phyloP scores from a whole-genome alignment of 2,113 vertebrate genomes.

The Rhagologus leucostigma region DNA sequence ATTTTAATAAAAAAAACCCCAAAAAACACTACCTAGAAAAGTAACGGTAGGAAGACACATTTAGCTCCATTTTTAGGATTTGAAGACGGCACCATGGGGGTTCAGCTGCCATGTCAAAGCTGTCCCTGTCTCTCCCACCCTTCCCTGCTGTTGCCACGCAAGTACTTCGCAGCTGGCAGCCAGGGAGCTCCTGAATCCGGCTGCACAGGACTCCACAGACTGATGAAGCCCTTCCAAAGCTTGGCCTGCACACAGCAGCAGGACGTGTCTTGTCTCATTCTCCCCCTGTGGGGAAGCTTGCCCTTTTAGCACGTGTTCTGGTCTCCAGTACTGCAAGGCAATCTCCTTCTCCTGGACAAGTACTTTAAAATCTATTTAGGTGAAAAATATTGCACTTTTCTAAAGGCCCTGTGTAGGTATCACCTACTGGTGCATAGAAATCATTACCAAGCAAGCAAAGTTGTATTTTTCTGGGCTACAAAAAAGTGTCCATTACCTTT shows the following conservation, averaged over 20 bases:
- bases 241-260: not conserved
- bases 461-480: not conserved
- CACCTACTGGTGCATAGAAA: not conserved
- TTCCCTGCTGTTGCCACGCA: not conserved
- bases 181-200: not conserved
- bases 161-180: not conserved
- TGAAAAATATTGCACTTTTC: not conserved
- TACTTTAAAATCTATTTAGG: not conserved
- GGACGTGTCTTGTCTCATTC: not conserved
- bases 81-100: not conserved
- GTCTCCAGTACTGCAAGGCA: not conserved
- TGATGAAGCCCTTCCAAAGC: not conserved
- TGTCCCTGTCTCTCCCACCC: not conserved
- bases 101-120: not conserved
- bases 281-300: fast-evolving
- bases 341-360: not conserved
- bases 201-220: not conserved
- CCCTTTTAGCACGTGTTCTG: not conserved
- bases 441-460: not conserved
- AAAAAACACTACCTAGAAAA: not conserved
- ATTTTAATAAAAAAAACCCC: not conserved
- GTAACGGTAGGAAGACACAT: not conserved
- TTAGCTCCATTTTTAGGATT: not conserved
- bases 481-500: not conserved
- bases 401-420: not conserved